Conservation (phyloP, 2,797 vertebrate species). For the Sphenodon punctatus region DNA sequence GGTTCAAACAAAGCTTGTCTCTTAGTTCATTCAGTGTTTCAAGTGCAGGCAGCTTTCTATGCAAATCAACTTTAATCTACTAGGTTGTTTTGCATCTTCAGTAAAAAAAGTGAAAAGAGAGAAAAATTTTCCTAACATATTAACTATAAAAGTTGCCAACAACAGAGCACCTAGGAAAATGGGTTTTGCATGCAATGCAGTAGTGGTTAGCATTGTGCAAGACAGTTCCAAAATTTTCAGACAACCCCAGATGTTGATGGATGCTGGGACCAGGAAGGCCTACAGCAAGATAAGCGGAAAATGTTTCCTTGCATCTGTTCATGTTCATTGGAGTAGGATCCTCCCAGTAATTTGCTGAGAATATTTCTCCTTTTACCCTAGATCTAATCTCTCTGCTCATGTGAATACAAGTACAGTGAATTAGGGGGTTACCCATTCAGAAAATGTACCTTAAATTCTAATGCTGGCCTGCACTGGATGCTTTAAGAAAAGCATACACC, state of each 20-base stretch:
- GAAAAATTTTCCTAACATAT: slow-evolving; percentile 18
- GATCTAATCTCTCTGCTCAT: no score
- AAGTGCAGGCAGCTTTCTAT: slow-evolving; percentile 13
- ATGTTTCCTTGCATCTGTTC: no score
- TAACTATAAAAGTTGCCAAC: neutral
- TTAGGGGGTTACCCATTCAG: no score
- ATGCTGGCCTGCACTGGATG: no score
- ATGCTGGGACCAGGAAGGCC: no score
- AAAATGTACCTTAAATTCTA: no score
- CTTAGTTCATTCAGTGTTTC: neutral
- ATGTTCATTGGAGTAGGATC: no score
- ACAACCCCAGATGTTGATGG: neutral
- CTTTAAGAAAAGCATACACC: no score
- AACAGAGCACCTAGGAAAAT: neutral
- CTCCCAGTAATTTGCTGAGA: no score
- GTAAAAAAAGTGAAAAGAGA: neutral
- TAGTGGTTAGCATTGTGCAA: neutral
- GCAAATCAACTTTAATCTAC: slow-evolving; percentile 8
- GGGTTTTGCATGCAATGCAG: neutral
- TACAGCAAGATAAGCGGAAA: no score
- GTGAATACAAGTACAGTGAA: no score
- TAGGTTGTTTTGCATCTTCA: slow-evolving; percentile 13
- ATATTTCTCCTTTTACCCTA: no score
- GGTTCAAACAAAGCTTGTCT: slow-evolving; percentile 5
- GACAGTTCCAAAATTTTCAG: neutral